Base-by-base conservation (phyloP, 2,888 invertebrate genomes). In the Napeogenes sylphis region DNA sequence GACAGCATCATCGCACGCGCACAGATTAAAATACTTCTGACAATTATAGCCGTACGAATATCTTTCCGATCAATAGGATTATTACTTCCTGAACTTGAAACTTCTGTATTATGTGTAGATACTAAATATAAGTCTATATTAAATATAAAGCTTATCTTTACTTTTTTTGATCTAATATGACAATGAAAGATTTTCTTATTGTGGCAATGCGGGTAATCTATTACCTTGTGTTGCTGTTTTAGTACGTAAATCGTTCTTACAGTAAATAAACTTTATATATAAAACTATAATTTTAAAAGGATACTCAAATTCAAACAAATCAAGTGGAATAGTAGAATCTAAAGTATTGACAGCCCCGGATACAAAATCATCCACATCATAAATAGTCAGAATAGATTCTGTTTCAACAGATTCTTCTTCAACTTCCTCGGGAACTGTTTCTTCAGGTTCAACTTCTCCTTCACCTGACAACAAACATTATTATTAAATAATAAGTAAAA, bases 11-110 rank as follows among this genome's bases (percentile, higher is more conserved):
- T 97, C 96, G 54, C 95, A 92, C 4, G 95, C 92, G 67, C 95
- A 94, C 54, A 98, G 82, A 80, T 98, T 98, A 77, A 94, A 96
- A 64, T 94, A 92, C 73, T 94, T 94, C 70, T 92, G 93, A 77
- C 96, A 96, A 79, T 97, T 94, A 79, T 97, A 98, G 8, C 97
- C 97, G 80, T 94, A 97, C 0, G 97, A 97, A 84, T 95, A 91
- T 77, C 97, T 97, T 68, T 3, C 21, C 21, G 21, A 4, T 32
- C 45, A 75, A 73, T 78, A 70, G 78, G 76, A 70, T 72, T 66
- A 59, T 55, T 62, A 47, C 47, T n/a, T 21, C 21, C 21, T 21
- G 21, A 21, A 21, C 21, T 21, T 21, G 21, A 21, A 21, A 21
- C 21, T 21, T 21, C 21, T 21, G 21, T 21, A 21, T 21, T 21